These are phyloP conservation scores for Enteromius afrohamiltoni DNA, from an alignment of 2,797 vertebrate species.

Conservation along the genomic window DNA sequence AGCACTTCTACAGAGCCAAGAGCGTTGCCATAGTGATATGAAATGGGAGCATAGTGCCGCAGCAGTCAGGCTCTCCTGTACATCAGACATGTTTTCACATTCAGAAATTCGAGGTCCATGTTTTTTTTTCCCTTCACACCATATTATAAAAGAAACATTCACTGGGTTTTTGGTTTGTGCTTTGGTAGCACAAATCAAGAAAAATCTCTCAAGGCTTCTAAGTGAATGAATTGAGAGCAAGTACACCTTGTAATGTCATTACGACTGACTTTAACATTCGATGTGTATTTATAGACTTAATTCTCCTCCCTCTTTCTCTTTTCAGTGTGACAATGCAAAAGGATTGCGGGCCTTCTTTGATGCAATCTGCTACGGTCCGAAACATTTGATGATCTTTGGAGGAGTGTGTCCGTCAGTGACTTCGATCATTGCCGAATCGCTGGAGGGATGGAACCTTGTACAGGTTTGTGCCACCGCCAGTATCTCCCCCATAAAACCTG, in stretches of 20 bases:
- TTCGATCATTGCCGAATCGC: constrained; percentile 97
- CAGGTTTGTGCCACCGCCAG: constrained; percentile 84
- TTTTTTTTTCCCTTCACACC: neutral
- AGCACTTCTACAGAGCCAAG: constrained; percentile 59
- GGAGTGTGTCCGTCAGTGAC: constrained; percentile 98
- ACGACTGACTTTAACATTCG: neutral
- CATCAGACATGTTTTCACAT: constrained; percentile 51
- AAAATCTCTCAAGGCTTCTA: constrained; percentile 9
- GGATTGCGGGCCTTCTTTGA: constrained; percentile 98
- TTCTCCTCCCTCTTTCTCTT: constrained; percentile 43
- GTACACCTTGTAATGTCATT: constrained; percentile 20
- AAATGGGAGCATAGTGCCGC: constrained; percentile 73
- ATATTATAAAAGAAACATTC: constrained; percentile 24
- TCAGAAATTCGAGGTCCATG: constrained; percentile 35
- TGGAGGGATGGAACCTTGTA: constrained; percentile 98
- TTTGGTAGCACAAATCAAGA: neutral
- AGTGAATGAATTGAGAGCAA: constrained; percentile 5
- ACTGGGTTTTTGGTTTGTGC: constrained; percentile 1
- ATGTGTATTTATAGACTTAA: neutral
- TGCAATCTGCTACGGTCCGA: constrained; percentile 98
- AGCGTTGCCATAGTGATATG: constrained; percentile 78
- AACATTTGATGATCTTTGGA: constrained; percentile 99
- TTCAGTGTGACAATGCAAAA: constrained; percentile 97
- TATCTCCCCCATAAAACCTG: neutral
- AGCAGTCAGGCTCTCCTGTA: constrained; percentile 48